Evolutionary conservation across 2,888 invertebrate species (phyloP).

Genomic region (Acrobasis suavella): DNA sequence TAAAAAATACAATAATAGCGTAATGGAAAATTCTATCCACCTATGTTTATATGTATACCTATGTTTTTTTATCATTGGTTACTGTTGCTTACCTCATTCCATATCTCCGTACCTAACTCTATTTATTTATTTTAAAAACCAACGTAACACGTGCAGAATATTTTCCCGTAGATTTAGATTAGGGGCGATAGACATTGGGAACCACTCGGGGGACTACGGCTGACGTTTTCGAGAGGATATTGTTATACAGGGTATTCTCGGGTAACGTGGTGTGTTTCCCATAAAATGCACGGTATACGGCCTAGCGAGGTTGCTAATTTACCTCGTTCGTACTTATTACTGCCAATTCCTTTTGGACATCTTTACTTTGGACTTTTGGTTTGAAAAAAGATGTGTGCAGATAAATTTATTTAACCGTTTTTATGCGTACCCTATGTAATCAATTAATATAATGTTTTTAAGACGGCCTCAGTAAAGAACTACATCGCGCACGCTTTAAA

Average conservation of each 20-base stretch:
- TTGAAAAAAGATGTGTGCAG: no score
- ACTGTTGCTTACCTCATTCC: no score
- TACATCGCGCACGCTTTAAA: no score
- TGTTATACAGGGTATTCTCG: constrained; percentile 21
- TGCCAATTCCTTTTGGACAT: not conserved
- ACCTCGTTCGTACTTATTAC: not conserved
- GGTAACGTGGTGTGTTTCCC: constrained; percentile 13
- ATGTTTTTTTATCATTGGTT: no score
- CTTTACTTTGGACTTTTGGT: not conserved
- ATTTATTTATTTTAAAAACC: not conserved
- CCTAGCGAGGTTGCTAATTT: not conserved
- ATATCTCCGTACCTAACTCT: not conserved
- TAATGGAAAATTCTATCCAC: no score
- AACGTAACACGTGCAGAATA: constrained; percentile 5
- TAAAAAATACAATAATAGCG: no score
- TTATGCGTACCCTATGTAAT: no score
- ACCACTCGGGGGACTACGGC: constrained; percentile 26
- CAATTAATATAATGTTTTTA: no score
- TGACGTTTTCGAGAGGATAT: constrained; percentile 25
- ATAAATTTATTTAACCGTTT: no score
- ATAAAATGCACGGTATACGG: constrained; percentile 4
- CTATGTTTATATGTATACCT: no score
- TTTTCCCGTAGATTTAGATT: constrained; percentile 23
- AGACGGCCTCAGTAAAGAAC: no score
- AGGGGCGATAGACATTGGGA: constrained; percentile 24